Evolutionary conservation across 35 echinoderm and acorn worm species (phyloP).

Genomic region (Stichopus chloronotus): DNA sequence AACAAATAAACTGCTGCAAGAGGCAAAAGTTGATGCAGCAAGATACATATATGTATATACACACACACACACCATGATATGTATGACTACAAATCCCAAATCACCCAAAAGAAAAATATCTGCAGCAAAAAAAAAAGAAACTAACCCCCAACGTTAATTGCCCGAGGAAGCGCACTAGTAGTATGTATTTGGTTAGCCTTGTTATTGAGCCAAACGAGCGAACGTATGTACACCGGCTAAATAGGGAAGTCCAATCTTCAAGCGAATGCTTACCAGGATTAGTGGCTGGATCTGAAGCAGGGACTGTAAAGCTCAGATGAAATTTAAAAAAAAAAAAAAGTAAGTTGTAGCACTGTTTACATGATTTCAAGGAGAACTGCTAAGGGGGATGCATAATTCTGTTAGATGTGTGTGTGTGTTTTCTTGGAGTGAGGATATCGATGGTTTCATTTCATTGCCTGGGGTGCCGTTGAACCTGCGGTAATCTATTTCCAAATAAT

Average conservation of each 20-base stretch:
- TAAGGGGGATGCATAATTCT: constrained; percentile 33
- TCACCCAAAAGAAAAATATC: constrained; percentile 17
- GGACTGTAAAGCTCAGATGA: not conserved
- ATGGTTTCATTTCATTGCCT: constrained; percentile 31
- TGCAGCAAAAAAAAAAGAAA: not conserved
- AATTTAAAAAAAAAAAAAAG: not conserved
- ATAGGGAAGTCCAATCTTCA: not conserved
- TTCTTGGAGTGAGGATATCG: not conserved
- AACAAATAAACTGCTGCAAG: not conserved
- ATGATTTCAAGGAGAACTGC: constrained; percentile 31
- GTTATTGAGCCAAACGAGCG: not conserved
- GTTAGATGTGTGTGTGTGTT: constrained; percentile 24
- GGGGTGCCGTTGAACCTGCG: not conserved
- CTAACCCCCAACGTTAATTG: not conserved
- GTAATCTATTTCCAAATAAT: constrained; percentile 34
- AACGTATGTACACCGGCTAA: not conserved
- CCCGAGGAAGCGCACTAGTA: constrained; percentile 15
- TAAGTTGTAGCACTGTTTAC: constrained; percentile 26
- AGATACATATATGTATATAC: not conserved
- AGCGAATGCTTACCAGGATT: constrained; percentile 30
- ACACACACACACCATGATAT: not conserved
- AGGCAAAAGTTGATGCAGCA: not conserved
- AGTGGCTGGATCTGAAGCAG: constrained; percentile 24
- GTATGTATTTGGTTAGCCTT: constrained; percentile 18
- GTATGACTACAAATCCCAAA: not conserved